Conservation (phyloP, 1,140 invertebrate genomes). For the Diabrotica virgifera region DNA sequence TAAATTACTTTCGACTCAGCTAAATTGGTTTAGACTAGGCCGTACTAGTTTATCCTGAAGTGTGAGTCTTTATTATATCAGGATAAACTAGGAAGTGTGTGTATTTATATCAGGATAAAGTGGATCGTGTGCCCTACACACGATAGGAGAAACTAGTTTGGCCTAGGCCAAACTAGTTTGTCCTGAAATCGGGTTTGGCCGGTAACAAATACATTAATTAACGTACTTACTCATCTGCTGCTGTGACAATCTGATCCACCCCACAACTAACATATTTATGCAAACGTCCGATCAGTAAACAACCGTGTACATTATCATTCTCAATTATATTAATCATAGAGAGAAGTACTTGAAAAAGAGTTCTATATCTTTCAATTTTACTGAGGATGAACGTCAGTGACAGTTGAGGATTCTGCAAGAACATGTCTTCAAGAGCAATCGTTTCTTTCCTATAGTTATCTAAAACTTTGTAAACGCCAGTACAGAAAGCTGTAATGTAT, state of each 20-base stretch:
- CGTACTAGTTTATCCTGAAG: no score
- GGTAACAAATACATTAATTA: no score
- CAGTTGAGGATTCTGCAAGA: constrained; percentile 54
- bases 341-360: constrained; percentile 54
- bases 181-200: no score
- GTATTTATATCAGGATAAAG: no score
- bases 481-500: constrained; percentile 60
- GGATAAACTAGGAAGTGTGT: no score
- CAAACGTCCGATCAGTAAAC: constrained; percentile 56
- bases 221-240: constrained; percentile 51
- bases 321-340: constrained; percentile 55
- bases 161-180: no score
- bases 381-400: constrained; percentile 55
- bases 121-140: no score
- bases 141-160: no score
- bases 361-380: constrained; percentile 53
- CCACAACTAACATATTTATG: constrained; percentile 57
- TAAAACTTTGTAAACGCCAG: constrained; percentile 57
- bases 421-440: constrained; percentile 53
- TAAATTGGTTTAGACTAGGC: no score
- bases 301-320: constrained; percentile 56
- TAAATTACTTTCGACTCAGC: no score
- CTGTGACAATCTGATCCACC: constrained; percentile 51
- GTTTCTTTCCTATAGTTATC: constrained; percentile 57
- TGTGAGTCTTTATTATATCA: no score